Conservation (phyloP, 2,113 vertebrate species). For the Cariama cristata region DNA sequence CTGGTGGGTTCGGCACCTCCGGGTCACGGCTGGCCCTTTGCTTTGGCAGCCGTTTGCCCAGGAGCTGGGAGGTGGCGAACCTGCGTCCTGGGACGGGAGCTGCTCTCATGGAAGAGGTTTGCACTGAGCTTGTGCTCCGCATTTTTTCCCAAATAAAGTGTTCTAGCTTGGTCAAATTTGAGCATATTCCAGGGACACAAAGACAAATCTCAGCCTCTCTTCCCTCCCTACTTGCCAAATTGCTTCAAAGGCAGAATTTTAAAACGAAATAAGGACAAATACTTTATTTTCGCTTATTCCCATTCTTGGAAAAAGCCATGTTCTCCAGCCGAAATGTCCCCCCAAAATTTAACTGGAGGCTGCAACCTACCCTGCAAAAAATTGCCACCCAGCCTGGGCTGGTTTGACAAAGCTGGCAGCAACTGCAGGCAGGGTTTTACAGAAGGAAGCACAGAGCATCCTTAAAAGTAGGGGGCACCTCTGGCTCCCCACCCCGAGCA, state of each 20-base stretch:
- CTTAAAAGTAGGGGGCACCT: not conserved
- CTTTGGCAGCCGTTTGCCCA: not conserved
- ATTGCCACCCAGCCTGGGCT: not conserved
- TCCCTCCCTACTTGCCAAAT: conserved; percentile 30
- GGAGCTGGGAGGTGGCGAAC: not conserved
- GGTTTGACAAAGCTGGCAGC: not conserved
- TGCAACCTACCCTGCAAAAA: not conserved
- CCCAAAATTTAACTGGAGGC: not conserved
- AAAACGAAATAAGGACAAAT: conserved; percentile 16
- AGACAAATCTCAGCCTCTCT: conserved; percentile 17
- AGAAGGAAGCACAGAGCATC: not conserved
- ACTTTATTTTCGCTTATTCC: not conserved
- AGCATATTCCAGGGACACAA: conserved; percentile 44
- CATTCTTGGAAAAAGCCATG: not conserved
- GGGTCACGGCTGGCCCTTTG: not conserved
- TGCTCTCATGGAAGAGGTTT: not conserved
- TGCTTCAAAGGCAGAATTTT: conserved; percentile 36
- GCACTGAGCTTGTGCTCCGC: not conserved
- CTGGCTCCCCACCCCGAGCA: not conserved
- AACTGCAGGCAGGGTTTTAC: not conserved
- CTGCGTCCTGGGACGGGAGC: fast-evolving
- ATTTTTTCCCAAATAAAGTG: conserved; percentile 58
- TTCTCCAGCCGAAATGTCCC: not conserved
- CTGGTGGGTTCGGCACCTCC: not conserved
- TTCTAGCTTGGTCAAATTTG: conserved; percentile 46